Base-by-base conservation (phyloP, 2,797 vertebrate species). In the Pseudomugil gertrudae region DNA sequence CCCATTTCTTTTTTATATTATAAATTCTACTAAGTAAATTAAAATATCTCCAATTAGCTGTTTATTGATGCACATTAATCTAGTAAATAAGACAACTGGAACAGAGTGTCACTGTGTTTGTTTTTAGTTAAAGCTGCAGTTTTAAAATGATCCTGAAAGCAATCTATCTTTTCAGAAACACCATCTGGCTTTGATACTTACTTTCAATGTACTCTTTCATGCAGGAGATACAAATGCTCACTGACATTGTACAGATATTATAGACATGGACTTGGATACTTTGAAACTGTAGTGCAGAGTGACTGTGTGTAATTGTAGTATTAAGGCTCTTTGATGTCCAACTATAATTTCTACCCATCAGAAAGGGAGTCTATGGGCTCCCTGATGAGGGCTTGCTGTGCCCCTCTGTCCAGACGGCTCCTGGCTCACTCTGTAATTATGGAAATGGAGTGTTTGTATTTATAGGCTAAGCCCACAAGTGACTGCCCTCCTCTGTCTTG, bases 371-470 rank as follows among this genome's bases (percentile, higher is more conserved):
- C 84, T 86, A 89, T 80, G 90, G 88, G 88, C 88, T 91, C 85
- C 87, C 90, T 90, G 91, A 92, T 86, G 81, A 88, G 85, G 90
- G 90, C 85, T 90, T 89, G 85, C 87, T 90, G 90, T 87, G 88
- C 87, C 92, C 93, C 91, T 93, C 82, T 90, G 93, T 93, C 93
- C 92, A 94, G 93, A 94, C 93, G 82, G 85, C 89, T 93, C 94
- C 95, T 93, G 93, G 95, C 94, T 95, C 94, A 93, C 93, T 92
- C 93, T 90, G 89, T 95, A 95, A 93, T 95, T 95, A 95, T 94
- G 94, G 92, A 95, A 96, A 95, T 94, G 91, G 93, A 91, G 92
- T 95, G 96, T 96, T 96, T 96, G 95, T 95, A 95, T 96, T 96
- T 96, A 96, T 95, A 96, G 95, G 90, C 92, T 92, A 91, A 95